phyloP scores from a whole-genome alignment of 2,888 invertebrate genomes.

The Metellina segmentata region DNA sequence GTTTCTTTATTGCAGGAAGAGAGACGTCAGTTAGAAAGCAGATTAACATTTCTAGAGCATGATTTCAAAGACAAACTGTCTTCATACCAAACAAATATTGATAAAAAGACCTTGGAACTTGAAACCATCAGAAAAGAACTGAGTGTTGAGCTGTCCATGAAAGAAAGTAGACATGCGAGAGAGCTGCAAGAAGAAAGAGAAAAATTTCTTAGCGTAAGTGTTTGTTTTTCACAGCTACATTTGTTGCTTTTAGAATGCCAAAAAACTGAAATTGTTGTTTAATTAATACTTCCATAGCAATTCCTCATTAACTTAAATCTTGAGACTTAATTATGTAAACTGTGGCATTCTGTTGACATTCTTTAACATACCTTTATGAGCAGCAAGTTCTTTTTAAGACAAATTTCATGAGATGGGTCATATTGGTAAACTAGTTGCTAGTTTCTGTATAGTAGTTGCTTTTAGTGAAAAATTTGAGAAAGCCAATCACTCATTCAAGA shows the following conservation, averaged over 20 bases:
- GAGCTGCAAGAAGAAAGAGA: conserved; percentile 62
- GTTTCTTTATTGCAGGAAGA: conserved; percentile 81
- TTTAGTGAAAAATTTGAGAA: too few species aligned
- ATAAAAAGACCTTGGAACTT: conserved; percentile 35
- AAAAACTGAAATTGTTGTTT: too few species aligned
- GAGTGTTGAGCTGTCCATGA: conserved; percentile 44
- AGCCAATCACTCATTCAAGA: too few species aligned
- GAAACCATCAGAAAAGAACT: conserved; percentile 53
- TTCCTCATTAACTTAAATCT: too few species aligned
- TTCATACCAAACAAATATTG: conserved; percentile 6
- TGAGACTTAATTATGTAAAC: not conserved
- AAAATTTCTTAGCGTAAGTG: conserved; percentile 37
- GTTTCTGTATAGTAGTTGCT: too few species aligned
- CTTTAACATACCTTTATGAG: too few species aligned
- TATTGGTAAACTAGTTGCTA: too few species aligned
- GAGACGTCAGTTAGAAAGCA: conserved; percentile 84
- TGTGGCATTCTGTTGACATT: not conserved
- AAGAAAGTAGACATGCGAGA: conserved; percentile 39
- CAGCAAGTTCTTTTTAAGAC: too few species aligned
- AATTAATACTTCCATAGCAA: too few species aligned
- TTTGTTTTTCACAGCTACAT: not conserved
- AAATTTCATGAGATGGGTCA: too few species aligned
- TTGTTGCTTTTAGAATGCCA: too few species aligned
- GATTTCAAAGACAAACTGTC: conserved; percentile 81
- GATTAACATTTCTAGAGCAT: conserved; percentile 81